phyloP scores from a whole-genome alignment of 2,113 vertebrate species.

The Lota lota region DNA sequence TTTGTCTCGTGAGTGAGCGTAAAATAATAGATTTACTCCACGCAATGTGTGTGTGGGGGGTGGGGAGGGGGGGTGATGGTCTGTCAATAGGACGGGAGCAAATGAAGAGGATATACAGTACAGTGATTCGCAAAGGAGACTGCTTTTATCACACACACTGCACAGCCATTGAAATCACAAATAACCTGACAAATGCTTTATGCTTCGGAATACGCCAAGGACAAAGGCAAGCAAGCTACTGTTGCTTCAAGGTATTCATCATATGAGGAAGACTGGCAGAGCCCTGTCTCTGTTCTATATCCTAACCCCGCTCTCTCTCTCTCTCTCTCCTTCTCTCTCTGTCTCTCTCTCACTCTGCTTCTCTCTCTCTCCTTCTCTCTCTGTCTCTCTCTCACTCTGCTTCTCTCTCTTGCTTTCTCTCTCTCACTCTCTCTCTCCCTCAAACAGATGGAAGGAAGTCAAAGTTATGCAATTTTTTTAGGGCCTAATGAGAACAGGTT shows the following conservation, averaged over 20 bases:
- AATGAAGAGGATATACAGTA: slow-evolving; percentile 41
- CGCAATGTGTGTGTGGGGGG: slow-evolving; percentile 38
- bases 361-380: neutral
- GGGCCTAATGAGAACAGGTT: no score
- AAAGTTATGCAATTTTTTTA: no score
- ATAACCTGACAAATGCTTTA: slow-evolving; percentile 55
- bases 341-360: slow-evolving; percentile 11
- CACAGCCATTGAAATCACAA: slow-evolving; percentile 42
- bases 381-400: neutral
- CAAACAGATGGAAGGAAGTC: neutral
- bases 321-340: slow-evolving; percentile 19
- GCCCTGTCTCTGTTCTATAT: slow-evolving; percentile 8
- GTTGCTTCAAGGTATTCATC: slow-evolving; percentile 40
- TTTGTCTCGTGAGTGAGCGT: slow-evolving; percentile 54
- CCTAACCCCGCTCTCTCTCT: no score
- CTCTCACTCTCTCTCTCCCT: no score
- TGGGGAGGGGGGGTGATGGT: slow-evolving; percentile 29
- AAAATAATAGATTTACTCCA: slow-evolving; percentile 49
- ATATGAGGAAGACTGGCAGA: slow-evolving; percentile 19
- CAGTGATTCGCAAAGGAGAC: slow-evolving; percentile 59
- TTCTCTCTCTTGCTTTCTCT: no score
- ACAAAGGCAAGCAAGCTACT: slow-evolving; percentile 37
- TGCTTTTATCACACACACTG: slow-evolving; percentile 41
- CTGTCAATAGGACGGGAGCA: slow-evolving; percentile 52
- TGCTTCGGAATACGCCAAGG: slow-evolving; percentile 42